Evolutionary conservation across 2,113 vertebrate genomes (phyloP).

Genomic region (Collichthys lucidus): DNA sequence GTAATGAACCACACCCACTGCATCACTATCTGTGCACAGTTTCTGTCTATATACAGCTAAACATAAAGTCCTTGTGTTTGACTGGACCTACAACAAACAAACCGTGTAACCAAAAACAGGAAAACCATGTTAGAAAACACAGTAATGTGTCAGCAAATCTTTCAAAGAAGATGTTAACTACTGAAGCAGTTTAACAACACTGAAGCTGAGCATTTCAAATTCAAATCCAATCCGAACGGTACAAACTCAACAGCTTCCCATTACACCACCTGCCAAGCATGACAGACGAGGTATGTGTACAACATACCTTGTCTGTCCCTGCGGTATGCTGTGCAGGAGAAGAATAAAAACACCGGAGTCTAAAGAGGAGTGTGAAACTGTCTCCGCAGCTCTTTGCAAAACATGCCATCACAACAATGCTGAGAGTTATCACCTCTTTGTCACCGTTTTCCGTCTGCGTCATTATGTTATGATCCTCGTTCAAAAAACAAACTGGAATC

Average conservation of each 20-base stretch:
- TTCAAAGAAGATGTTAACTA: background rate
- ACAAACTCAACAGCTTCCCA: background rate
- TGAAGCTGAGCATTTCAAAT: background rate
- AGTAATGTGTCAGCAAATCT: background rate
- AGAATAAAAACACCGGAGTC: slow-evolving; percentile 4
- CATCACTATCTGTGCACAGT: background rate
- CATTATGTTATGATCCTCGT: background rate
- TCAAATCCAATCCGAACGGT: no score
- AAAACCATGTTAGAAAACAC: background rate
- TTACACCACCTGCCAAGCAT: background rate
- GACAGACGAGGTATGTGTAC: background rate
- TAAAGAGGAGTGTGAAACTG: slow-evolving; percentile 10
- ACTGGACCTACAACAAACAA: background rate
- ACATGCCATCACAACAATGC: slow-evolving; percentile 11
- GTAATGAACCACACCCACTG: slow-evolving; percentile 45
- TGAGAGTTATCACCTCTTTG: slow-evolving; percentile 10
- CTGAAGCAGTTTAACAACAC: background rate
- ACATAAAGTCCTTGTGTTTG: no score
- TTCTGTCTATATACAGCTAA: background rate
- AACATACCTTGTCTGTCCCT: slow-evolving; percentile 5
- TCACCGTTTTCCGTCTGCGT: slow-evolving; percentile 4
- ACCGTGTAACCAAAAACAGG: background rate
- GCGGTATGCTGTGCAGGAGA: background rate
- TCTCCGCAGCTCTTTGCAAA: slow-evolving; percentile 15
- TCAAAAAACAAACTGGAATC: slow-evolving; percentile 41